These are phyloP conservation scores for Biston betularia DNA, from an alignment of 2,888 invertebrate species.

Conservation along the genomic window DNA sequence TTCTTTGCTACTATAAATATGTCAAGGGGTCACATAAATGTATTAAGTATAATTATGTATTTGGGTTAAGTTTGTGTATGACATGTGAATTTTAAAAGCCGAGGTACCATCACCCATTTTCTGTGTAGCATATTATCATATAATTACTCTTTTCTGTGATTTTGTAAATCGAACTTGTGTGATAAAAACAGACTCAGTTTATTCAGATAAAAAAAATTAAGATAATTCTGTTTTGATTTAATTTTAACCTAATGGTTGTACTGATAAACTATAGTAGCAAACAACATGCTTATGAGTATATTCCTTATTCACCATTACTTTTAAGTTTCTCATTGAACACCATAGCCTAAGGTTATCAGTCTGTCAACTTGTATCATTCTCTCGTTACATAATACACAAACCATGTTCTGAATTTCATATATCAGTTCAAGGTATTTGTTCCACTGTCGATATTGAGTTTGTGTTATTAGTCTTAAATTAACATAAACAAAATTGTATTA, in stretches of 20 bases:
- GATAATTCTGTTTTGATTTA: constrained; percentile 3
- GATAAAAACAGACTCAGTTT: background rate
- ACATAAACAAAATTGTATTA: background rate
- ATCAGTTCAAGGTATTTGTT: background rate
- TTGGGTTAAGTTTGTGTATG: no score
- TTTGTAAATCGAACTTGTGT: no score
- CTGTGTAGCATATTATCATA: no score
- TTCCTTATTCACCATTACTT: constrained; percentile 1
- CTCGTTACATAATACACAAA: background rate
- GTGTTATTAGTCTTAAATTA: constrained; percentile 1
- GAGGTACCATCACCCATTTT: no score
- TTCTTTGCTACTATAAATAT: no score
- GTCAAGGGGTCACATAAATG: no score
- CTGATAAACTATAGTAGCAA: constrained; percentile 1
- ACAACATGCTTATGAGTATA: constrained; percentile 2
- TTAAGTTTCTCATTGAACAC: constrained; percentile 1
- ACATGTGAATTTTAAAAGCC: no score
- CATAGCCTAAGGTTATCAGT: constrained; percentile 20
- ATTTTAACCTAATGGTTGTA: constrained; percentile 4
- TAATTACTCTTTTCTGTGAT: no score
- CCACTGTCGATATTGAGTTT: background rate
- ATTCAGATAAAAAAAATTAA: background rate
- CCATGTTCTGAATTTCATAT: background rate
- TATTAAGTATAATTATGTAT: no score
- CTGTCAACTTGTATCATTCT: background rate